Conservation (phyloP, 2,113 vertebrate genomes). For the Egretta garzetta region DNA sequence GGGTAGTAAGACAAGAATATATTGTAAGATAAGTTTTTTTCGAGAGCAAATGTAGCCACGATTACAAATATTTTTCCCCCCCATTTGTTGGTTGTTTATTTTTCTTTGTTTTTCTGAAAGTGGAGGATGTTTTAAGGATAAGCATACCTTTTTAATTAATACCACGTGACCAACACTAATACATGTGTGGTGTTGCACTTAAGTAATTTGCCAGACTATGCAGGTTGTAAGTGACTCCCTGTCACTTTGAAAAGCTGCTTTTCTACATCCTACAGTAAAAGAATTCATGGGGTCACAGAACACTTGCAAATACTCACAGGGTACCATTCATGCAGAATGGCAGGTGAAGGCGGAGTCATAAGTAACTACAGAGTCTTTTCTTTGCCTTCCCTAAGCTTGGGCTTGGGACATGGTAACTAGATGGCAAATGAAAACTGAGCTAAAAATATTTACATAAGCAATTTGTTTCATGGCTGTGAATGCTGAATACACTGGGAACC, state of each 20-base stretch:
- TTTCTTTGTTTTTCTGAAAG: not conserved
- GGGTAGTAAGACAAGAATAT: not conserved
- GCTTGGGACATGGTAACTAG: not conserved
- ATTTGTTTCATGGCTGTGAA: not conserved
- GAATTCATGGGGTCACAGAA: conserved; percentile 18
- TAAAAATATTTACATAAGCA: not conserved
- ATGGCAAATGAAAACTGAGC: not conserved
- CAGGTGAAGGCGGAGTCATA: not conserved
- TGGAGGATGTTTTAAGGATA: not conserved
- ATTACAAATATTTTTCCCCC: not conserved
- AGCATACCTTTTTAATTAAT: not conserved
- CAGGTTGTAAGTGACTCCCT: conserved; percentile 23
- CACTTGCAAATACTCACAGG: not conserved
- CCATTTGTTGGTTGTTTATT: no score
- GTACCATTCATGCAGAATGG: not conserved
- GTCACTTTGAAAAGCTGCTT: conserved; percentile 12
- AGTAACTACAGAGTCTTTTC: not conserved
- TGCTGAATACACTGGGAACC: not conserved
- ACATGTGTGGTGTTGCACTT: not conserved
- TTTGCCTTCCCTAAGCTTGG: not conserved
- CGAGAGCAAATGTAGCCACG: not conserved
- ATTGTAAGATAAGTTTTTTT: not conserved
- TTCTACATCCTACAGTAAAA: conserved; percentile 8
- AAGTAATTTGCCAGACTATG: not conserved
- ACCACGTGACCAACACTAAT: not conserved